Evolutionary conservation across 1,140 invertebrate genomes (phyloP), one percentile per base, ranked within the genome.

Genomic region (Sarcophaga bullata): DNA sequence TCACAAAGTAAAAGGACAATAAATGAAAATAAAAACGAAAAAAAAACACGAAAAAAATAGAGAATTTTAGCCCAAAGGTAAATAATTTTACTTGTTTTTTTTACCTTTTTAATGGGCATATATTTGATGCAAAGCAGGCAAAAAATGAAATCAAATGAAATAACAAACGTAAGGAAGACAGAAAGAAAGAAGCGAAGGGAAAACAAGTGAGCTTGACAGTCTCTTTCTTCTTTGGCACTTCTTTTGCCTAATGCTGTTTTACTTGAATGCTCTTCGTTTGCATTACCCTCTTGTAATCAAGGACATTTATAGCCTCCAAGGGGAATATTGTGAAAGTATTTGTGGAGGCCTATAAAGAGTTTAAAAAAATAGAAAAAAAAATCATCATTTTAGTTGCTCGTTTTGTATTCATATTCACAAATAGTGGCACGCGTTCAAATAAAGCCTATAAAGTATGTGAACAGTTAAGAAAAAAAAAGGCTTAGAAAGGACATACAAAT

Each of bases 11-110:
- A 68, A 62, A 68, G 25, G 25, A 37, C 25, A 37, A 37, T 37
- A 37, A 37, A 37, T 37, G 25, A 4, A 37, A 37, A 37, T 37
- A 4, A 37, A 37, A 37, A 37, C 1, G 4, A 37, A 37, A 4
- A 37, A 37, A 37, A 4, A 37, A 37, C 1, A 37, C 1, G 4
- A 4, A 37, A 37, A 37, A 4, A 7, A 58, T 4, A 25, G 2
- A 68, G 19, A 68, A 9, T 68, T 68, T 37, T 5, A 4, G 62
- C 62, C 62, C 8, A 68, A 68, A 68, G 62, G 19, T 19, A 68
- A 19, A 68, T 19, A 68, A 68, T 68, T 68, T 68, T 68, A 68
- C 62, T 68, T 68, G 17, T 62, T 25, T 58, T 58, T n/a, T 13
- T 68, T 8, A 19, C n/a, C n/a, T 8, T 19, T 8, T 68, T 3